Percentiles rank a stretch among this genome's conserved stretches.
phyloP scores from a whole-genome alignment of 2,888 invertebrate genomes.

The Idaea aversata region DNA sequence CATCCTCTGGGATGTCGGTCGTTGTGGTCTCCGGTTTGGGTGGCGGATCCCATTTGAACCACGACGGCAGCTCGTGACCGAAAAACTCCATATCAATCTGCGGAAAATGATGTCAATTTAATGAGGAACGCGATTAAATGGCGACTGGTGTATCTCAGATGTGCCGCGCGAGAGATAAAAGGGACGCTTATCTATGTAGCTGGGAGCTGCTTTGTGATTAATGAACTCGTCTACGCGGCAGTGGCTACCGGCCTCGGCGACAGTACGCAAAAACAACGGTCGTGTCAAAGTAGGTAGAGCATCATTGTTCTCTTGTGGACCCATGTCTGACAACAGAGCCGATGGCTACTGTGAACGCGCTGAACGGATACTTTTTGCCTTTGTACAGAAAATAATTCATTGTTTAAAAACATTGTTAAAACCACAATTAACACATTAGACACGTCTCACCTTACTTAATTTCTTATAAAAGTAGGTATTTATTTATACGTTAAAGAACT shows the following conservation, averaged over 20 bases:
- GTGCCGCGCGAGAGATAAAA: constrained; percentile 49
- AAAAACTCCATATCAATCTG: constrained; percentile 73
- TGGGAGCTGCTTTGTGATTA: constrained; percentile 69
- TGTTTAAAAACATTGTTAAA: not conserved
- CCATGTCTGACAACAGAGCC: constrained; percentile 32
- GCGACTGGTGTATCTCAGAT: constrained; percentile 16
- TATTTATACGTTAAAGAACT: not conserved
- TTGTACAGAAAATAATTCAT: not conserved
- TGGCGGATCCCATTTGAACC: constrained; percentile 76
- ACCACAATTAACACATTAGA: not conserved
- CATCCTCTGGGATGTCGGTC: constrained; percentile 64
- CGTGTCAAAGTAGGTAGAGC: constrained; percentile 55
- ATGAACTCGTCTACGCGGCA: constrained; percentile 63
- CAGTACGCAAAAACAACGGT: constrained; percentile 60
- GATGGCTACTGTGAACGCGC: constrained; percentile 26
- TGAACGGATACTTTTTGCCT: constrained; percentile 22
- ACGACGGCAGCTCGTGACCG: constrained; percentile 61
- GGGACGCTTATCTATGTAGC: constrained; percentile 57
- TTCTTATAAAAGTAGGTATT: not conserved
- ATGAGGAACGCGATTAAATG: constrained; percentile 22
- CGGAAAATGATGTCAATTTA: constrained; percentile 31
- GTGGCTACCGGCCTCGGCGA: constrained; percentile 18
- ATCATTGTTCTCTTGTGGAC: constrained; percentile 53
- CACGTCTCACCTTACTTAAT: not conserved
- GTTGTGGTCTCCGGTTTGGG: constrained; percentile 68